Percentiles rank a stretch among this genome's conserved stretches.
Conservation (phyloP, 2,888 invertebrate genomes). For the Hymenopus coronatus region DNA sequence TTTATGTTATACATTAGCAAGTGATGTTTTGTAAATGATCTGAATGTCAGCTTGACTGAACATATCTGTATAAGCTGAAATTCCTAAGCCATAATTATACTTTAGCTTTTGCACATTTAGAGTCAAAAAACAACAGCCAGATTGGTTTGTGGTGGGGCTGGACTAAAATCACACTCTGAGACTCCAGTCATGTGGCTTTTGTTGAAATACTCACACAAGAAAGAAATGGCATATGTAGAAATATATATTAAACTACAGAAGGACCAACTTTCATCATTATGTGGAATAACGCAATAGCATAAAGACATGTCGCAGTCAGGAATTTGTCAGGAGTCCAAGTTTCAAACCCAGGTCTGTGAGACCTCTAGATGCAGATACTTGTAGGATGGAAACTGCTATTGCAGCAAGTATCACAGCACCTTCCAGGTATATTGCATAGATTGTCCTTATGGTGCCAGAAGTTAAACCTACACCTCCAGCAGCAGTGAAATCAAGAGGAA, state of each 20-base stretch:
- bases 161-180: not conserved
- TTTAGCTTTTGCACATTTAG: not conserved
- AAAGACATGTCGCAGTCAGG: not conserved
- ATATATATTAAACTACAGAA: not conserved
- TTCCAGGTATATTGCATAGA: slow-evolving; percentile 67
- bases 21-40: not conserved
- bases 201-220: not conserved
- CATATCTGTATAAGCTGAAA: not conserved
- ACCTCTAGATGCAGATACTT: slow-evolving; percentile 57
- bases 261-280: not conserved
- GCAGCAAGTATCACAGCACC: slow-evolving; percentile 63
- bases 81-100: not conserved
- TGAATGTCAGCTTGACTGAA: not conserved
- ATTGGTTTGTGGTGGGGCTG: not conserved
- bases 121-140: not conserved
- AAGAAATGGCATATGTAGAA: not conserved
- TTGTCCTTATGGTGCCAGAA: slow-evolving; percentile 55
- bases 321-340: slow-evolving; percentile 51
- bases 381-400: slow-evolving; percentile 57
- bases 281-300: not conserved
- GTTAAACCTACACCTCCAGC: slow-evolving; percentile 64
- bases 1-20: not conserved
- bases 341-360: slow-evolving; percentile 55
- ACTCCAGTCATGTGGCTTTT: not conserved
- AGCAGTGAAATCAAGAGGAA: slow-evolving; percentile 68